Evolutionary conservation across 2,113 vertebrate genomes (phyloP).

Genomic region (Glaucomys volans): DNA sequence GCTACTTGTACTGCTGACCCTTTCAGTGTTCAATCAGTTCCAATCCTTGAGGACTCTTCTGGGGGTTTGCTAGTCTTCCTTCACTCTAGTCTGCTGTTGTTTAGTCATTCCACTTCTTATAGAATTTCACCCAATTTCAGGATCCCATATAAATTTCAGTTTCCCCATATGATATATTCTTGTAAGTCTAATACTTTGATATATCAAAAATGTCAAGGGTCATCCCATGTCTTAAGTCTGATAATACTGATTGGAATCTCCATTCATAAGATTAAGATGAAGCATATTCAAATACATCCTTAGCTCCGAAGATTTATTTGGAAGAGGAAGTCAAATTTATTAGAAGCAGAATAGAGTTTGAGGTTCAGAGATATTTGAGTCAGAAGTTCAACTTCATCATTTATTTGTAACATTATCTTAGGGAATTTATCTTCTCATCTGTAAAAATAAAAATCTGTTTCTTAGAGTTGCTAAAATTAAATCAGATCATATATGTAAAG

Average conservation of each 20-base stretch:
- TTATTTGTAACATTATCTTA: background rate
- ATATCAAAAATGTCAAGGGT: background rate
- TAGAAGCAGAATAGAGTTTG: background rate
- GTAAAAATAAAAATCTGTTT: background rate
- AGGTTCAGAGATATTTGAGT: background rate
- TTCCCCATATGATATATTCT: background rate
- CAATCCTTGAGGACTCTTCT: background rate
- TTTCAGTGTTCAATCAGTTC: background rate
- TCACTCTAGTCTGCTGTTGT: background rate
- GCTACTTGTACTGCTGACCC: background rate
- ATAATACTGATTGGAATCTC: background rate
- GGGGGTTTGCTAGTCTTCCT: background rate
- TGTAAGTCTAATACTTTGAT: constrained; percentile 31
- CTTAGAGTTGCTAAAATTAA: constrained; percentile 6
- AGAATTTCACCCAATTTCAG: background rate
- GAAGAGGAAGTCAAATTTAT: background rate
- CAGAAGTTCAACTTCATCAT: background rate
- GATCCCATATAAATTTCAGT: background rate
- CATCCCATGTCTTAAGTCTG: background rate
- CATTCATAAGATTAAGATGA: background rate
- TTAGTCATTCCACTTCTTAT: background rate
- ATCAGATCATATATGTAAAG: background rate
- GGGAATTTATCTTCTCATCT: background rate
- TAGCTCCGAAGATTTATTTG: background rate
- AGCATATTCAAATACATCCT: background rate